Evolutionary conservation across 2,113 vertebrate species (phyloP), one percentile per base, ranked within the genome.

Genomic region (Xerus inauris): DNA sequence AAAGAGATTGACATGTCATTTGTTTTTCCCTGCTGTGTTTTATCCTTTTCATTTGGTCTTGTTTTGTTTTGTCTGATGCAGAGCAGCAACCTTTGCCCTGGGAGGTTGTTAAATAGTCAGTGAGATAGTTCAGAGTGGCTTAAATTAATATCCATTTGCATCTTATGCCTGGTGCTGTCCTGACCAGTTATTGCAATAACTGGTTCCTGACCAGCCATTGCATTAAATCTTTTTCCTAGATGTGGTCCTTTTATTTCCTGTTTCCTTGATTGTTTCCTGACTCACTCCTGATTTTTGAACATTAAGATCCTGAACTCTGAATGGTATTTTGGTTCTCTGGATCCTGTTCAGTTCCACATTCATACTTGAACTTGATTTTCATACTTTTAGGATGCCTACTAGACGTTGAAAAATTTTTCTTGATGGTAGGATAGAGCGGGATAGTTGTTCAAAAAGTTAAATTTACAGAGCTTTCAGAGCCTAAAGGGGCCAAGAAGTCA

Each of bases 131-230:
- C 45, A 94, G 76, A 94, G 65, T 89, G 20, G 2, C 40, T 75
- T 90, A 81, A 62, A 89, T 92, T 88, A 95, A 79, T 94, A 69
- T 69, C 75, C 38, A 72, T 87, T 91, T 72, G 0, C 24, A 77
- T 69, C 42, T 73, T 4, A 30, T 80, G 38, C n/a, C 12, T 7
- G 26, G 3, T 54, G 10, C 30, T 87, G 38, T 96, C 92, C 38
- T 69, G 24, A 86, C 22, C 38, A 82, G 42, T 59, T 79, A 51
- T 2, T 47, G 10, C 19, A 79, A 17, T 51, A 51, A 51, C 49
- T 51, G 8, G 12, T 81, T 88, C 35, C 38, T 71, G 24, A 86
- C 22, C 45, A 82, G 42, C 51, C 73, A 51, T 4, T 47, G 10
- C 22, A 79, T 77, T 73, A 84, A 30, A 8, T 91, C 30, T 59